Conservation (phyloP, 2,797 vertebrate genomes). For the Micropoecilia bifurca region DNA sequence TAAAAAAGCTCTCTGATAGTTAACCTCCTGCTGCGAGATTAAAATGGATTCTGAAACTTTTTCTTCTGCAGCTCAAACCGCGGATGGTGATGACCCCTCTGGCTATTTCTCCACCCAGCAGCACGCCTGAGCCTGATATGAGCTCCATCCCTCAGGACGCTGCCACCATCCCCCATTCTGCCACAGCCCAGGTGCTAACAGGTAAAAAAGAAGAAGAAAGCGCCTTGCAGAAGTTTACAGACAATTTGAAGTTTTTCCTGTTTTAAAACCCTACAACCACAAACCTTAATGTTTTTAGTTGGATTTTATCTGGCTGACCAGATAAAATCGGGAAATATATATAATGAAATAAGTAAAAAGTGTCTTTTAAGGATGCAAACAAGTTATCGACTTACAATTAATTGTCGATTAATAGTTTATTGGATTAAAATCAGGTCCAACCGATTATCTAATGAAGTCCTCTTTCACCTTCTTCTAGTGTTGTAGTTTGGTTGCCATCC, state of each 20-base stretch:
- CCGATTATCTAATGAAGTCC: too few species aligned
- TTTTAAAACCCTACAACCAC: background rate
- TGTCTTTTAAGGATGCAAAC: too few species aligned
- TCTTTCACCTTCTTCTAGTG: too few species aligned
- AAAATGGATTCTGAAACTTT: conserved; percentile 3
- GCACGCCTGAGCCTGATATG: conserved; percentile 90
- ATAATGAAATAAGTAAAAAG: too few species aligned
- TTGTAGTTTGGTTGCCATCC: too few species aligned
- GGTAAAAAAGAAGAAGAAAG: conserved; percentile 67
- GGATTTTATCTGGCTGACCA: background rate
- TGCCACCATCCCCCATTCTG: conserved; percentile 88
- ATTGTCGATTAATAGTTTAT: too few species aligned
- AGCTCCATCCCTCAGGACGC: conserved; percentile 93
- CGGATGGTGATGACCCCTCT: conserved; percentile 90
- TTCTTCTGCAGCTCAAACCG: conserved; percentile 88
- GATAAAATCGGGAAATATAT: background rate
- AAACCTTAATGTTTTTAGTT: background rate
- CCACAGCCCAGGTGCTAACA: conserved; percentile 89
- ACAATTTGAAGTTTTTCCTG: background rate
- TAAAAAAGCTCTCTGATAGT: conserved; percentile 6
- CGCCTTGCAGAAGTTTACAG: background rate
- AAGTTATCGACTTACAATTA: too few species aligned
- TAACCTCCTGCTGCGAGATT: conserved; percentile 1
- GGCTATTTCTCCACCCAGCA: conserved; percentile 89
- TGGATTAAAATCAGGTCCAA: too few species aligned